These are phyloP conservation scores for Pseudomugil tenellus DNA, from an alignment of 2,797 vertebrate species.

Conservation along the genomic window DNA sequence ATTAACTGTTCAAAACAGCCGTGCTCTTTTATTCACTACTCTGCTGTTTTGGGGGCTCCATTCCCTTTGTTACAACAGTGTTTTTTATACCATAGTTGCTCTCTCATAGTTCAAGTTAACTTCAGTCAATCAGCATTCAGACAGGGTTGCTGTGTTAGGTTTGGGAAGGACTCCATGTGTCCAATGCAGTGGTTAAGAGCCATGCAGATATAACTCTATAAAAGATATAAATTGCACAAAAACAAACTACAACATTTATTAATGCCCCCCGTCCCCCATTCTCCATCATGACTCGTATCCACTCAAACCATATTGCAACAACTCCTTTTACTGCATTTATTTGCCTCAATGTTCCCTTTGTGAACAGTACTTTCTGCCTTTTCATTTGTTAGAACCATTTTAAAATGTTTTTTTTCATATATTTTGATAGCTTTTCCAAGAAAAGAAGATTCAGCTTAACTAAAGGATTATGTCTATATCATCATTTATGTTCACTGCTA, in stretches of 20 bases:
- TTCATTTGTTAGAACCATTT: constrained; percentile 17
- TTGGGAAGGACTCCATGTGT: too few species aligned
- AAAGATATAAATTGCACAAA: too few species aligned
- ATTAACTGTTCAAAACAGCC: not conserved
- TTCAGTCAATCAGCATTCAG: not conserved
- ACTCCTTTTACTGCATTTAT: too few species aligned
- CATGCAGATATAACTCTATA: too few species aligned
- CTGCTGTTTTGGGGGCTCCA: not conserved
- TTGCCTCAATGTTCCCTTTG: constrained; percentile 8
- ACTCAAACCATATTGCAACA: not conserved
- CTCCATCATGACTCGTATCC: constrained; percentile 3
- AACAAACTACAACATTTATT: not conserved
- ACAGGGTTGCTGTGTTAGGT: too few species aligned
- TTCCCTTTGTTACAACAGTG: not conserved
- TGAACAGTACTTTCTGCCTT: constrained; percentile 4
- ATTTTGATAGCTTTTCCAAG: not conserved
- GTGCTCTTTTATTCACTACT: not conserved
- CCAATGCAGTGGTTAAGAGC: too few species aligned
- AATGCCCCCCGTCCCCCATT: constrained; percentile 4
- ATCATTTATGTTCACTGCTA: constrained; percentile 30
- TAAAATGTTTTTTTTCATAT: not conserved
- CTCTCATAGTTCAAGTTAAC: not conserved
- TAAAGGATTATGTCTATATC: constrained; percentile 15
- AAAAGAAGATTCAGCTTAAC: not conserved
- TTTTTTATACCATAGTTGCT: too few species aligned